Conservation (phyloP, 2,113 vertebrate genomes). For the Pitta sordida region DNA sequence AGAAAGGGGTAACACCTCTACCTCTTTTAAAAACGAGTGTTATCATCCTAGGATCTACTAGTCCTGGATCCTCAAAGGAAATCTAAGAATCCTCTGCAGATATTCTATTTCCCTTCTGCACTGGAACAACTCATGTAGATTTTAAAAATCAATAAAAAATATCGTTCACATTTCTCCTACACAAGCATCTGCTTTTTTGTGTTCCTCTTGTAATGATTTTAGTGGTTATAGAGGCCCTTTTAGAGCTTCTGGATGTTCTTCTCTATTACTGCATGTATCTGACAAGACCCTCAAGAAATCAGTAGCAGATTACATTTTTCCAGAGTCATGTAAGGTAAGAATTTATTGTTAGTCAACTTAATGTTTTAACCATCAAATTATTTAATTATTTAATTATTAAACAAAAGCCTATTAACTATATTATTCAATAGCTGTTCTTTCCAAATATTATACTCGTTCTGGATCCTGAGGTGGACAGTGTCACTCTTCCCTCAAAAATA, state of each 20-base stretch:
- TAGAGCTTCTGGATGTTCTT: not conserved
- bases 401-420: not conserved
- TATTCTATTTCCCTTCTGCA: not conserved
- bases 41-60: not conserved
- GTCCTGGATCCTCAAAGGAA: not conserved
- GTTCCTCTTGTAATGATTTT: not conserved
- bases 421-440: not conserved
- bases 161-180: not conserved
- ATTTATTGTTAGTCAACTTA: not conserved
- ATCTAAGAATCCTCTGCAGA: not conserved
- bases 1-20: rapidly evolving
- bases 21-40: not conserved
- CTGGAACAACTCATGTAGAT: rapidly evolving
- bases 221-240: not conserved
- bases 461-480: not conserved
- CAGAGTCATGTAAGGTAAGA: not conserved
- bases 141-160: not conserved
- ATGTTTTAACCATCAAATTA: not conserved
- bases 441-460: not conserved
- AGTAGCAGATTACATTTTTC: not conserved
- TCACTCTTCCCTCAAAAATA: not conserved
- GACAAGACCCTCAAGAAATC: not conserved
- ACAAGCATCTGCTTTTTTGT: not conserved
- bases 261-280: not conserved
- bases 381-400: not conserved